Evolutionary conservation across 2,113 vertebrate genomes (phyloP), one percentile per base, ranked within the genome.

Genomic region (Gymnarchus niloticus): DNA sequence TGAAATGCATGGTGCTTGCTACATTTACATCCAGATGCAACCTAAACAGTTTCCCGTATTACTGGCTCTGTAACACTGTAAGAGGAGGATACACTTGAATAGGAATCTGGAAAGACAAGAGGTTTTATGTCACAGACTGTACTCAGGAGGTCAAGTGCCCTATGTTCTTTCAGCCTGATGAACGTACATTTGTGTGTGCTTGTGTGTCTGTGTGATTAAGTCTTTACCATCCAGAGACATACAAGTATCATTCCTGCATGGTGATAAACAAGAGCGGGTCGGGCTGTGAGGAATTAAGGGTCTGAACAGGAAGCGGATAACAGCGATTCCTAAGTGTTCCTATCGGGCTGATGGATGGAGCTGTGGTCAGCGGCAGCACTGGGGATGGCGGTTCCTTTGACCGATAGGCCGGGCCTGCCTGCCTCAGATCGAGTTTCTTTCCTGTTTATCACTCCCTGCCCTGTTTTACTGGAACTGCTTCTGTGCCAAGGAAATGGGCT

Each of bases 401-500:
- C 88, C 90, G 90, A 92, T 92, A 92, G 93, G 92, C 91, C 77
- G 86, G 87, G 49, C 23, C 87, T 90, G 88, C 46, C 69, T 21
- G 91, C 93, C 93, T 91, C 93, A 19, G 94, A 94, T 95, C 94
- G 92, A 93, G 93, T 95, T 95, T 93, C 94, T 91, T 95, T 95
- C 94, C 94, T 95, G 94, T 95, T 95, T 93, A 94, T 89, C 91
- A 93, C 93, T 93, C 92, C 83, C 81, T n/a, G 59, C 85, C 89
- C 90, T 83, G 89, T 90, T 93, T 95, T 94, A 95, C 94, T 92
- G 94, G 93, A 94, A 95, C 91, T 92, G 91, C 92, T 93, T 92
- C 91, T 92, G 91, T 91, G 87, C 93, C 82, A 46, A 95, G 94
- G 94, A 95, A 95, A 95, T 94, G 92, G 92, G 91, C 92, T 94